These are phyloP conservation scores for Periophthalmus modestus DNA, from an alignment of 2,113 vertebrate species.

Conservation along the genomic window DNA sequence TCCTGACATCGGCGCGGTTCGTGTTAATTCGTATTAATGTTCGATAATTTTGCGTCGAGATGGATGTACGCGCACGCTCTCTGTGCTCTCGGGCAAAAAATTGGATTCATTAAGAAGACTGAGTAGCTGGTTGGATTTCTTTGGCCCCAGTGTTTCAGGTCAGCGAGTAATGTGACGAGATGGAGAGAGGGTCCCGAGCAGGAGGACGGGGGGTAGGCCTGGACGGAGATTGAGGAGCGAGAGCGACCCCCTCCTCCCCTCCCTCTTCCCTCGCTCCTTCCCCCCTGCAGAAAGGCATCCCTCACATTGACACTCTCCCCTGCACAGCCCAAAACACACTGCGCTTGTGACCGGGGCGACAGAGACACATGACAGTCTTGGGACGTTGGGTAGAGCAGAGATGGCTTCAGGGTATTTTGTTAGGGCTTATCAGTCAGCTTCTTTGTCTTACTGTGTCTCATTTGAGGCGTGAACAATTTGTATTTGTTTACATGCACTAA, in stretches of 20 bases:
- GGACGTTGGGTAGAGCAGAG: constrained; percentile 10
- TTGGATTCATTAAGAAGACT: constrained; percentile 81
- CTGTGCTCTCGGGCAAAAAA: constrained; percentile 79
- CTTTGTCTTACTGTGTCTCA: constrained; percentile 31
- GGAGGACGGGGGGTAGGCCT: constrained; percentile 35
- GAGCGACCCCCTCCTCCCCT: constrained; percentile 36
- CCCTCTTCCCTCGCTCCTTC: background rate
- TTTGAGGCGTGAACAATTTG: constrained; percentile 35
- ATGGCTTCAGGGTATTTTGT: constrained; percentile 29
- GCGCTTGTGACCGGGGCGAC: constrained; percentile 33
- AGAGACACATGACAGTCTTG: constrained; percentile 42
- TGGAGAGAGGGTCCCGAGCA: constrained; percentile 67
- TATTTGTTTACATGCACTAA: constrained; percentile 38
- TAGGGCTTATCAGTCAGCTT: constrained; percentile 14
- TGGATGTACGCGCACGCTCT: constrained; percentile 68
- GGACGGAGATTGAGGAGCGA: constrained; percentile 54
- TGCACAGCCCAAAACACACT: constrained; percentile 39
- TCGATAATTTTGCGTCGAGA: constrained; percentile 73
- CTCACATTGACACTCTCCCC: constrained; percentile 60
- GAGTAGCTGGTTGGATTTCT: constrained; percentile 69
- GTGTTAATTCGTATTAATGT: constrained; percentile 81
- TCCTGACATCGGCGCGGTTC: constrained; percentile 52
- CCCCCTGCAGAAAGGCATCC: constrained; percentile 50
- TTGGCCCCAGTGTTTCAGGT: constrained; percentile 75
- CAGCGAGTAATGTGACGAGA: constrained; percentile 74